These are phyloP conservation scores for Dipodomys ordii DNA, from an alignment of 2,113 vertebrate genomes.

Conservation along the genomic window DNA sequence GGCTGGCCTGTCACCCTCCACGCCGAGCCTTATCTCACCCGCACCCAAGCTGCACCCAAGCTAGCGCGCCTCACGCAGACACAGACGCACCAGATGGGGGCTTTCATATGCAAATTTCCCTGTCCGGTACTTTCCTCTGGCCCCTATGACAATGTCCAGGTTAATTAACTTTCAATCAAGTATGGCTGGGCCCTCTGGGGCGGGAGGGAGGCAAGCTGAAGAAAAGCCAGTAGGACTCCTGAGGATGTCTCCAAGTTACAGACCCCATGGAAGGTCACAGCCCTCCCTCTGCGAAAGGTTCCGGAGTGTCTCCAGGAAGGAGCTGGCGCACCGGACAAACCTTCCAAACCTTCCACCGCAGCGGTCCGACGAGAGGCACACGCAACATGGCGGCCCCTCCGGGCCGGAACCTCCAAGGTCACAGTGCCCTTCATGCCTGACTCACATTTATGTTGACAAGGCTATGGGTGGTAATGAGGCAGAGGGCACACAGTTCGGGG, in stretches of 20 bases:
- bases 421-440: not conserved
- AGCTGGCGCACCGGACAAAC: too few relatives aligned
- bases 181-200: not conserved
- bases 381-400: not conserved
- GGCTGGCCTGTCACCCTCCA: not conserved
- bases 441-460: not conserved
- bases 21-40: not conserved
- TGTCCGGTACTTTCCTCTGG: not conserved
- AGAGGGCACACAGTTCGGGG: fast-evolving
- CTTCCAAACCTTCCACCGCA: too few relatives aligned
- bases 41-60: not conserved
- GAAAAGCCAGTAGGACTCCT: not conserved
- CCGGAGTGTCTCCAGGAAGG: too few relatives aligned
- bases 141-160: not conserved
- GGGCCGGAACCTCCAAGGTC: not conserved
- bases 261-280: not conserved
- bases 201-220: not conserved
- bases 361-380: not conserved
- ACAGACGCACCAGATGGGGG: not conserved
- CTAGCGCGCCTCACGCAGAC: not conserved
- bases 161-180: slow-evolving; percentile 73
- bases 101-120: slow-evolving; percentile 56
- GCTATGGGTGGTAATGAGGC: not conserved
- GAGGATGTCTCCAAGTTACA: not conserved
- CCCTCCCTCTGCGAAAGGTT: not conserved